These are phyloP conservation scores for Manis javanica DNA, from an alignment of 2,797 vertebrate genomes.

Conservation along the genomic window DNA sequence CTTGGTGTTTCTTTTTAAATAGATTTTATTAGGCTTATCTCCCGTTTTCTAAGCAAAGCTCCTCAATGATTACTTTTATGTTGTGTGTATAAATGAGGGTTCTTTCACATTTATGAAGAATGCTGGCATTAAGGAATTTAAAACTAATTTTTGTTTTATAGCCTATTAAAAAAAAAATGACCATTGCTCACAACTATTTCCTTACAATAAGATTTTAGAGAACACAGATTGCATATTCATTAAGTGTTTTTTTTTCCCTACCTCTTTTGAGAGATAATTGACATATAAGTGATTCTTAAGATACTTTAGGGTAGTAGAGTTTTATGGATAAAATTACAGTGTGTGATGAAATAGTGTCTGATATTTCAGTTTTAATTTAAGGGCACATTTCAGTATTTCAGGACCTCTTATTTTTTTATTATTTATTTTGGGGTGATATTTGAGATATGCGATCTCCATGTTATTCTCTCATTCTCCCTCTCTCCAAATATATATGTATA, in stretches of 20 bases:
- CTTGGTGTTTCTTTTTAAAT: constrained; percentile 12
- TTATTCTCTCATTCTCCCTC: neutral
- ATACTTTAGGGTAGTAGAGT: constrained; percentile 13
- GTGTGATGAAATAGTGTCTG: neutral
- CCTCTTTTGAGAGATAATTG: neutral
- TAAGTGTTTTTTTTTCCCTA: neutral
- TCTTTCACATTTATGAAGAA: neutral
- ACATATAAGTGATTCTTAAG: constrained; percentile 25
- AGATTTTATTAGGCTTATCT: neutral
- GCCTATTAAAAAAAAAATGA: neutral
- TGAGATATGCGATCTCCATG: neutral
- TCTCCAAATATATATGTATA: neutral
- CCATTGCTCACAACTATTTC: neutral
- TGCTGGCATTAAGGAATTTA: neutral
- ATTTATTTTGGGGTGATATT: constrained; percentile 8
- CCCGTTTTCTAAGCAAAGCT: neutral
- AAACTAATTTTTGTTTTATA: constrained; percentile 45
- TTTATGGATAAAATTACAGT: constrained; percentile 21
- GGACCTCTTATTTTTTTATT: neutral
- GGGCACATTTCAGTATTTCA: neutral
- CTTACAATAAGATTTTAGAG: neutral
- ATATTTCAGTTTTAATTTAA: constrained; percentile 23
- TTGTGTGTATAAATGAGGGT: neutral
- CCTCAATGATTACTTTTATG: neutral
- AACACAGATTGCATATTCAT: constrained; percentile 19